Evolutionary conservation across 2,888 invertebrate genomes (phyloP), one percentile per base, ranked within the genome.

Genomic region (Rugalucina vietnamica): DNA sequence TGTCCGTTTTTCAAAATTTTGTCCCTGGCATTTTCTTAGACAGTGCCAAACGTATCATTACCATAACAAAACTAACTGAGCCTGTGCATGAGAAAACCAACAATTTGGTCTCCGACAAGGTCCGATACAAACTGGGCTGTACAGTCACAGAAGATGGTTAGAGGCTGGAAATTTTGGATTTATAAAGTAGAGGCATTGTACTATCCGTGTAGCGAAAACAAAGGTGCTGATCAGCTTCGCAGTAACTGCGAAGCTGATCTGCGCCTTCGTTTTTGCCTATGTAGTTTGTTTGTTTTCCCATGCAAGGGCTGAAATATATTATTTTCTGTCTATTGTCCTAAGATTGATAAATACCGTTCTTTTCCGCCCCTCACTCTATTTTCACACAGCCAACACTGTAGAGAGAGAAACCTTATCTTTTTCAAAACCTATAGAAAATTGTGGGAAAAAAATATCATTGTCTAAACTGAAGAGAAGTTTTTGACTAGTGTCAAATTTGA

Each of bases 361-460:
- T 73, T 69, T 34, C 80, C 87, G 83, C 87, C 87, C 83, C 81
- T 73, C 72, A 69, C 57, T 77, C 82, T 80, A 60, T 69, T 76
- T 87, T 87, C 85, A 82, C 85, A 81, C 85, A 76, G 81, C n/a
- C 32, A 74, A 70, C 81, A 76, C 57, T 34, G 78, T 70, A 54
- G 57, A 70, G 36, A 50, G 37, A 72, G 85, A 87, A 81, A 85
- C 77, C 76, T 72, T 87, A 87, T 87, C 85, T 85, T 83, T 21
- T 21, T 72, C 57, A 72, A n/a, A 74, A 85, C 74, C 71, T 70
- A 81, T 74, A 85, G 57, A 73, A 84, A 82, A 76, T 86, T 84
- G 81, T 81, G 81, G 86, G 86, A 80, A 86, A 84, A n/a, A n/a
- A 82, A 84, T 82, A 80, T 80, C 69, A 84, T 80, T 87, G 80